Conservation (phyloP, 2,797 vertebrate genomes). For the Sparidentex hasta region DNA sequence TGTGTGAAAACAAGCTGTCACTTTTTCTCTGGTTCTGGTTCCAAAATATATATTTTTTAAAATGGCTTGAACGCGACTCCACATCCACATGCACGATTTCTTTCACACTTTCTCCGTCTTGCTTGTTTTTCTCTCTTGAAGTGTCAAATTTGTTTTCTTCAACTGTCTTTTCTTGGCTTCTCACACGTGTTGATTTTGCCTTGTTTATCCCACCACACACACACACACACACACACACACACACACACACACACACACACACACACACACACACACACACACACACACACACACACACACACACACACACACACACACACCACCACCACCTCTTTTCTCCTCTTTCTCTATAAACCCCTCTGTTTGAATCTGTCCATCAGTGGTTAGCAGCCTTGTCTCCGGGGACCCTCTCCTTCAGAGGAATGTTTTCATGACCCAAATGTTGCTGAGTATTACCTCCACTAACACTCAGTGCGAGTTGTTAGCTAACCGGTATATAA, state of each 20-base stretch:
- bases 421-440: constrained; percentile 45
- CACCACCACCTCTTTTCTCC: too few species aligned
- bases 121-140: constrained; percentile 1
- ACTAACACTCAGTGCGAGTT: background rate
- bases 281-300: background rate
- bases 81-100: constrained; percentile 2
- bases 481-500: constrained; percentile 6
- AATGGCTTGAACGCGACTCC: background rate
- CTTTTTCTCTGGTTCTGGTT: background rate
- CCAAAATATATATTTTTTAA: background rate
- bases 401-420: constrained; percentile 8
- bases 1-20: constrained; percentile 6
- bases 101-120: background rate
- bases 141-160: constrained; percentile 5
- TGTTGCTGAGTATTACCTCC: background rate
- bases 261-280: background rate
- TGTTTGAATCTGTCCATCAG: constrained; percentile 11
- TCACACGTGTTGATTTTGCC: constrained; percentile 12
- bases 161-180: background rate
- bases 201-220: background rate
- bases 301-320: background rate
- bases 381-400: background rate
- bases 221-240: background rate
- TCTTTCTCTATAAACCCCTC: background rate
- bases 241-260: background rate